phyloP scores from a whole-genome alignment of 2,113 vertebrate genomes.

The Canis aureus region DNA sequence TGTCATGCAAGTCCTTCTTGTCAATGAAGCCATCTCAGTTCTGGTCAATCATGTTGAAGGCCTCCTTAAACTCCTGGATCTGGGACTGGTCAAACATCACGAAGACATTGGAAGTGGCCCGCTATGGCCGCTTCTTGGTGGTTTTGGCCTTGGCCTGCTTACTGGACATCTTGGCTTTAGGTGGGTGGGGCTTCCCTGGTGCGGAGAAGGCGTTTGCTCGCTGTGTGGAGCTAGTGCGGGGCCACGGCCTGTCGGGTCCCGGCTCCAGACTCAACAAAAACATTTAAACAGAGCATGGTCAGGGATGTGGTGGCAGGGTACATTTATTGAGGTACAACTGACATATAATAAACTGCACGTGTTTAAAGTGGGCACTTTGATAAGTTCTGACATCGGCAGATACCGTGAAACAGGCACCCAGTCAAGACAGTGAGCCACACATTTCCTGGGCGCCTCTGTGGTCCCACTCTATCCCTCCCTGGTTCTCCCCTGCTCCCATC shows the following conservation, averaged over 20 bases:
- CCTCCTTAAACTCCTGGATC: slow-evolving; percentile 89
- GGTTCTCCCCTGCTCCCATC: background rate
- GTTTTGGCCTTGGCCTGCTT: slow-evolving; percentile 99
- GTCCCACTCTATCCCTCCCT: background rate
- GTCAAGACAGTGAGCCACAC: background rate
- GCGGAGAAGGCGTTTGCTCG: too few species aligned
- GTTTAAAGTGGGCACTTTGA: background rate
- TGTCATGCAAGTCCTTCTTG: too few species aligned
- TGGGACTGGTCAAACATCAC: slow-evolving; percentile 99
- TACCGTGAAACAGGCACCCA: background rate
- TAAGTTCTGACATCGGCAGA: background rate
- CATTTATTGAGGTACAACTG: too few species aligned
- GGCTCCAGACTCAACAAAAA: too few species aligned
- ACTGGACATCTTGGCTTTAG: slow-evolving; percentile 94
- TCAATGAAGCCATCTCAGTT: too few species aligned
- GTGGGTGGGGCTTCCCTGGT: slow-evolving; percentile 66
- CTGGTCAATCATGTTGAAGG: too few species aligned
- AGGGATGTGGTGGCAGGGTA: too few species aligned
- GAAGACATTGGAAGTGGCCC: slow-evolving; percentile 98
- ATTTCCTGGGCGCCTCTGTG: accelerated
- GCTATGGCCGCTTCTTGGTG: slow-evolving; percentile 98
- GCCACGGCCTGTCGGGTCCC: too few species aligned
- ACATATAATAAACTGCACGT: accelerated
- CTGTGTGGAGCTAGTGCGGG: too few species aligned
- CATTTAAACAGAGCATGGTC: too few species aligned